These are phyloP conservation scores for Bombycilla garrulus DNA, from an alignment of 2,113 vertebrate genomes.

Conservation along the genomic window DNA sequence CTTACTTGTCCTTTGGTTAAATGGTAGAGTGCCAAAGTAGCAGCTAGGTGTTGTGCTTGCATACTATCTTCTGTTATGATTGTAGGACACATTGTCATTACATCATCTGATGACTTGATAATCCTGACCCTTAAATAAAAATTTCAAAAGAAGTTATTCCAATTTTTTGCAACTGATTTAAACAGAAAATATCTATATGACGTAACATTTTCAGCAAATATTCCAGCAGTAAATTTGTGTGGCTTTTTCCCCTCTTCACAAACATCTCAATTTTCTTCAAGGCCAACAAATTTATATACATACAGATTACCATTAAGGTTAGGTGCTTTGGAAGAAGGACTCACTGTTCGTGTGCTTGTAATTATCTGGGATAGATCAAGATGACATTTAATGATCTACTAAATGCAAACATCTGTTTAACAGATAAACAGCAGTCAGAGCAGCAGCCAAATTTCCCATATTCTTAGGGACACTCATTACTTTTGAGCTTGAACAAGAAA, in stretches of 20 bases:
- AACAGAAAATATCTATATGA: not conserved
- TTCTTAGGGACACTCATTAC: not conserved
- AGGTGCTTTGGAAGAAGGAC: not conserved
- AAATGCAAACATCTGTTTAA: not conserved
- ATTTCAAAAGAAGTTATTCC: not conserved
- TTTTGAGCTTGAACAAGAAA: not conserved
- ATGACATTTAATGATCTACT: not conserved
- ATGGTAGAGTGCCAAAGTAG: constrained; percentile 90
- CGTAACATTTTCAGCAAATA: not conserved
- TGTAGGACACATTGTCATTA: constrained; percentile 88
- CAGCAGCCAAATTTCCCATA: not conserved
- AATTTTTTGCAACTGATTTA: not conserved
- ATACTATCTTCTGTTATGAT: constrained; percentile 94
- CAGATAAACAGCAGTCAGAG: not conserved
- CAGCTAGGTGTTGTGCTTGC: constrained; percentile 96
- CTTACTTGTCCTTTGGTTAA: constrained; percentile 94
- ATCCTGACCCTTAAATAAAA: constrained; percentile 82
- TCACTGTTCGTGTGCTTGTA: not conserved
- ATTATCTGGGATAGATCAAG: not conserved
- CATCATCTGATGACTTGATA: constrained; percentile 79
- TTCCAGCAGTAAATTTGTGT: not conserved
- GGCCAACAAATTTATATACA: not conserved
- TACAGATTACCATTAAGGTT: not conserved
- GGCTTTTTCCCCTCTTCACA: not conserved
- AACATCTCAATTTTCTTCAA: not conserved